Evolutionary conservation across 2,113 vertebrate genomes (phyloP).

Genomic region (Delphinus delphis): DNA sequence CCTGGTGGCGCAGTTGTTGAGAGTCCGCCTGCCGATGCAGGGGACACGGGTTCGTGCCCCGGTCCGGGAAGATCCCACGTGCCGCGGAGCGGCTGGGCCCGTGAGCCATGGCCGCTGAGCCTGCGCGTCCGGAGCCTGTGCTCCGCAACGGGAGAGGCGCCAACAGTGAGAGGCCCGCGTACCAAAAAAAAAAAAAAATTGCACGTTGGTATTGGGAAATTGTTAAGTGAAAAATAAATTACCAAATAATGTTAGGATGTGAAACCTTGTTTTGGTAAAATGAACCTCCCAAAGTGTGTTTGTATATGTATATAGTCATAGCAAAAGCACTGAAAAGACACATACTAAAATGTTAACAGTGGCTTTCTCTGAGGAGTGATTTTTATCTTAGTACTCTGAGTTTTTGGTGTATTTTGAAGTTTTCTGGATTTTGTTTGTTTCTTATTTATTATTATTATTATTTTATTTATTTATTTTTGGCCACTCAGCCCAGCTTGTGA

Average conservation of each 20-base stretch:
- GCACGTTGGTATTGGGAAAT: not conserved
- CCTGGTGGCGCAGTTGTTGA: no score
- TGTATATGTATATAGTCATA: not conserved
- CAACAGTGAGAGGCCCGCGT: no score
- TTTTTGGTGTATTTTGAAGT: not conserved
- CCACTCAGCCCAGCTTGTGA: no score
- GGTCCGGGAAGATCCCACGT: no score
- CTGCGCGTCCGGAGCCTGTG: no score
- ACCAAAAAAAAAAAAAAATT: not conserved
- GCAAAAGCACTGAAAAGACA: not conserved
- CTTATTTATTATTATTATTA: no score
- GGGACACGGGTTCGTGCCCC: no score
- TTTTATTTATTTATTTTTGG: no score
- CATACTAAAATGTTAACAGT: not conserved
- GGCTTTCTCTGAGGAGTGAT: not conserved
- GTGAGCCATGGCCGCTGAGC: no score
- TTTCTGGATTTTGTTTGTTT: not conserved
- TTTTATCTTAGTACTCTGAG: not conserved
- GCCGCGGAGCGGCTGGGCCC: no score
- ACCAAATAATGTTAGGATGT: not conserved
- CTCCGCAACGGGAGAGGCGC: no score
- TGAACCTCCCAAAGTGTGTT: not conserved
- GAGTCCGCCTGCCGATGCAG: no score
- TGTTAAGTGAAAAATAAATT: constrained; percentile 24
- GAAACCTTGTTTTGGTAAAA: not conserved